Conservation (phyloP, 2,797 vertebrate species). For the Anas bahamensis region DNA sequence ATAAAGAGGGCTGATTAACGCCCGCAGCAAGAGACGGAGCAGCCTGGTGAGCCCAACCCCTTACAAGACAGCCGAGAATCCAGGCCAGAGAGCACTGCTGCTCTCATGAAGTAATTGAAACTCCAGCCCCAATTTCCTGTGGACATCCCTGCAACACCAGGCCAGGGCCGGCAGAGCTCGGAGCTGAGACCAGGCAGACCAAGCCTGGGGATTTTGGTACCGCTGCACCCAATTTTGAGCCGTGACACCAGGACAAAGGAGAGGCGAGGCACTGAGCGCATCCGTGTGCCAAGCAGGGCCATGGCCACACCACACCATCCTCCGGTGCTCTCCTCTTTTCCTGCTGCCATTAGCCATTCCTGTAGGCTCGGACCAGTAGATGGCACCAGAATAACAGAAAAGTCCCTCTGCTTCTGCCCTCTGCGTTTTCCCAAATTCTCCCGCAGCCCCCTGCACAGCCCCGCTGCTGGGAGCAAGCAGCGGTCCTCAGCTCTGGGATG, state of each 20-base stretch:
- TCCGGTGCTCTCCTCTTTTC: background rate
- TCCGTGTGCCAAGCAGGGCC: rapidly evolving
- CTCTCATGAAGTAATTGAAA: background rate
- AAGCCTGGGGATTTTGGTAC: background rate
- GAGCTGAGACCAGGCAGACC: background rate
- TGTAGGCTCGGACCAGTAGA: slow-evolving; percentile 42
- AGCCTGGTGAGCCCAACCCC: background rate
- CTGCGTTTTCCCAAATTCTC: background rate
- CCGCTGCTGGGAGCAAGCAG: rapidly evolving
- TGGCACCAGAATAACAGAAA: slow-evolving; percentile 63
- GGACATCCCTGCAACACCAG: background rate
- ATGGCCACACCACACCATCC: rapidly evolving
- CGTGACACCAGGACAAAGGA: background rate
- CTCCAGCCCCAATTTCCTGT: background rate
- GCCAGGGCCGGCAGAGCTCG: background rate
- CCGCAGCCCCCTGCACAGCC: rapidly evolving
- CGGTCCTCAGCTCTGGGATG: background rate
- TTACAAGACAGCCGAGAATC: background rate
- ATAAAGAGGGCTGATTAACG: background rate
- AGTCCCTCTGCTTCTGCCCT: background rate
- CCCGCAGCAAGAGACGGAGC: background rate
- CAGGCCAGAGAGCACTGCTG: background rate
- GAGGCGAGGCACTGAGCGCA: background rate
- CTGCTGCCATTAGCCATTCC: background rate
- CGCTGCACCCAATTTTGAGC: background rate